Percentiles rank a stretch among this genome's conserved stretches.
These are phyloP conservation scores for Gortyna flavago DNA, from an alignment of 2,888 invertebrate genomes.

Conservation along the genomic window DNA sequence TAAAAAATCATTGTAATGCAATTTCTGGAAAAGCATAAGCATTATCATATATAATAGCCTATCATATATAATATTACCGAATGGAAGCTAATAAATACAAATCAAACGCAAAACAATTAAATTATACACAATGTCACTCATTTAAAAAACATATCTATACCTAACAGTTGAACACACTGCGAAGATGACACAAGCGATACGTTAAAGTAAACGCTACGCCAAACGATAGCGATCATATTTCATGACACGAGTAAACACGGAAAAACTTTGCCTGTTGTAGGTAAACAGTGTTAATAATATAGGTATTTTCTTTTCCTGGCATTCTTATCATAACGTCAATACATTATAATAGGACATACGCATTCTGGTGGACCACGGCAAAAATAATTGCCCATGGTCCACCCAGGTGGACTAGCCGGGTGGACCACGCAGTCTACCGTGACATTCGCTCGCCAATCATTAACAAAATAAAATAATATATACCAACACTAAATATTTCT, in stretches of 20 bases:
- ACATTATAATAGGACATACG: neutral
- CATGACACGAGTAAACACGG: neutral
- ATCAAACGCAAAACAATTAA: neutral
- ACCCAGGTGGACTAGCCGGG: too few relatives aligned
- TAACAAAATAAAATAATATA: neutral
- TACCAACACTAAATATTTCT: neutral
- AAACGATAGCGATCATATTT: neutral
- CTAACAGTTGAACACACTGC: neutral
- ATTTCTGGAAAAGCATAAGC: neutral
- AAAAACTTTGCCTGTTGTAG: neutral
- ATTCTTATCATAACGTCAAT: neutral
- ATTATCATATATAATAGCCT: neutral
- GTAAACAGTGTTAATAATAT: neutral
- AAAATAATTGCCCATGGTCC: too few relatives aligned
- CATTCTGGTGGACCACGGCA: too few relatives aligned
- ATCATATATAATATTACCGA: neutral
- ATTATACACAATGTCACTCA: neutral
- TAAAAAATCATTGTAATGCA: neutral
- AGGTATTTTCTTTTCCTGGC: neutral
- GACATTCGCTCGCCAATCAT: neutral
- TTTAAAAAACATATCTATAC: neutral
- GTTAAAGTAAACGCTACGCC: neutral
- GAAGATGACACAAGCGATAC: neutral
- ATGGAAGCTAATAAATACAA: neutral
- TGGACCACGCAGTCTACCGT: neutral